phyloP scores from a whole-genome alignment of 2,113 vertebrate species.

The Phyllopteryx taeniolatus region DNA sequence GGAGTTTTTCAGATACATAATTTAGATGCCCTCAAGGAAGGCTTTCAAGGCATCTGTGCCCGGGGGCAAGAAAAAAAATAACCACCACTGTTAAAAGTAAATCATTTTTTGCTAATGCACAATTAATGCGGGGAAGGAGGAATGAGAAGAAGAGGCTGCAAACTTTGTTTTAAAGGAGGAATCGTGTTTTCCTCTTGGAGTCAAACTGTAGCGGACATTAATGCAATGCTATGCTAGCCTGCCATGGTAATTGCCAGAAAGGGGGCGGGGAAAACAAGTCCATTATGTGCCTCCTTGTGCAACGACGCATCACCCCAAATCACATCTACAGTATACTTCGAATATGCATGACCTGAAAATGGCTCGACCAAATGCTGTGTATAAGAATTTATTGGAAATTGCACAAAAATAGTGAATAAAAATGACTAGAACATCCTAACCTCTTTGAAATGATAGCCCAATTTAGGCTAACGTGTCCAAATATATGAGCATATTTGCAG shows the following conservation, averaged over 20 bases:
- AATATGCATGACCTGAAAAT: constrained; percentile 55
- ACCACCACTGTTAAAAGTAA: constrained; percentile 99
- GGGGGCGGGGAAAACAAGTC: constrained; percentile 59
- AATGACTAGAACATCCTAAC: neutral
- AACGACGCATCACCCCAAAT: constrained; percentile 82
- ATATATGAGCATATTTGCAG: too few relatives aligned
- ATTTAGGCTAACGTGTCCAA: too few relatives aligned
- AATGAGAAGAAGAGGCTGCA: constrained; percentile 77
- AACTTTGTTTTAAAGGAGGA: constrained; percentile 90
- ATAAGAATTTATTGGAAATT: neutral
- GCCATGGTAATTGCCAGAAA: constrained; percentile 76
- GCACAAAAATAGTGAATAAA: neutral
- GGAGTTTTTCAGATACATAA: constrained; percentile 99
- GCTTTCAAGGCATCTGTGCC: constrained; percentile 99
- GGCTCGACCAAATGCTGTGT: neutral
- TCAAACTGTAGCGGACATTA: constrained; percentile 80
- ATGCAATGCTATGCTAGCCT: constrained; percentile 78
- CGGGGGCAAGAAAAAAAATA: constrained; percentile 98
- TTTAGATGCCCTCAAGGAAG: constrained; percentile 99
- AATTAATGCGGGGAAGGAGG: constrained; percentile 95
- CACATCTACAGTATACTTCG: constrained; percentile 65
- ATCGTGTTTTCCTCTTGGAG: constrained; percentile 74
- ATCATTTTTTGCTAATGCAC: constrained; percentile 99
- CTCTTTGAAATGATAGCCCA: neutral
- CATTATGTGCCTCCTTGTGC: constrained; percentile 83